These are phyloP conservation scores for Entomobrya multifasciata DNA, from an alignment of 2,888 invertebrate genomes.

Conservation along the genomic window DNA sequence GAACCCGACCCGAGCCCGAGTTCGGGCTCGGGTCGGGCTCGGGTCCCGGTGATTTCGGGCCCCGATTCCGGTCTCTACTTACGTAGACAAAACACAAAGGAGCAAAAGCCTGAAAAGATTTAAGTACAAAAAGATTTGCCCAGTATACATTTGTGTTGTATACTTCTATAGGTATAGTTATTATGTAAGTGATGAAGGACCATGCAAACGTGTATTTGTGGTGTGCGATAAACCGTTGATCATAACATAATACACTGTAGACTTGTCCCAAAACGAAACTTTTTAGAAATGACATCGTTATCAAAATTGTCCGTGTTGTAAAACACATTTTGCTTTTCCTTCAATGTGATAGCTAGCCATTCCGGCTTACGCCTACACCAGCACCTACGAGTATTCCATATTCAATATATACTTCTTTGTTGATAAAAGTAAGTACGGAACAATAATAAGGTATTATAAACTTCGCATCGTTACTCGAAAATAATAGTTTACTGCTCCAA, in stretches of 20 bases:
- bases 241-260: neutral
- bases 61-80: too few species aligned
- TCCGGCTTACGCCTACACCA: too few species aligned
- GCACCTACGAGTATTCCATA: conserved; percentile 25
- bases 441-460: neutral
- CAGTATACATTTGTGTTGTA: too few species aligned
- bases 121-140: conserved; percentile 24
- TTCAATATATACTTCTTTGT: conserved; percentile 13
- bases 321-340: conserved; percentile 33
- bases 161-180: neutral
- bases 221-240: neutral
- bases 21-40: too few species aligned
- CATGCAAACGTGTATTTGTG: neutral
- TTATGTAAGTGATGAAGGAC: neutral
- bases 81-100: too few species aligned
- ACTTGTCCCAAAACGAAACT: conserved; percentile 37
- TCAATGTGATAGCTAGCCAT: neutral
- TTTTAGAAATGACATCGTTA: conserved; percentile 65
- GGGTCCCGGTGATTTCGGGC: too few species aligned
- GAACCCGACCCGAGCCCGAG: too few species aligned
- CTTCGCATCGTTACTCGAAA: conserved; percentile 29
- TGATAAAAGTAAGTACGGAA: conserved; percentile 21
- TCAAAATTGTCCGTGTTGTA: conserved; percentile 55
- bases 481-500: conserved; percentile 34
- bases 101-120: conserved; percentile 15